Evolutionary conservation across 2,113 vertebrate species (phyloP), one percentile per base, ranked within the genome.

Genomic region (Sylvia atricapilla): DNA sequence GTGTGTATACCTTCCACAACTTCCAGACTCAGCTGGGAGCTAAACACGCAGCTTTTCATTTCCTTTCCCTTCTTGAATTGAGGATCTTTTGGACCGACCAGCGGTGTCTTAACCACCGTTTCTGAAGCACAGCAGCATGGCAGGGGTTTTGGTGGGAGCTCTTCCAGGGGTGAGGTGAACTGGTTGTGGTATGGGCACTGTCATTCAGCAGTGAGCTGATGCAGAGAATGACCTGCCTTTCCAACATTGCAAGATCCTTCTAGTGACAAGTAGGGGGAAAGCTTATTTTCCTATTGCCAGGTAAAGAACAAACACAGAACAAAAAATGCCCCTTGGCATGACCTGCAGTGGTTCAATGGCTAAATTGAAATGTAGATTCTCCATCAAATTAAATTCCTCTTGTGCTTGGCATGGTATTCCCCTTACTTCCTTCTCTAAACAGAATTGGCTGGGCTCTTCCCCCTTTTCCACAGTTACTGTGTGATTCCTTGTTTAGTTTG

Each of bases 1-100:
- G 80, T 92, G 62, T 93, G 91, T 95, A 92, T 94, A 96, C 94
- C 91, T 96, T 97, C 89, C 6, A 25, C 92, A 77, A 80, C 90
- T 94, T 95, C 70, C 67, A 86, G 88, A 70, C 94, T 90, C 94
- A 90, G 92, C 82, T 86, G 92, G 87, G 72, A 95, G 82, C 90
- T 93, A 74, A 96, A 70, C 76, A 63, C 6, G 2, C 83, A 91
- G 85, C 60, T 92, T 95, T 90, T 94, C 62, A 96, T 97, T 96
- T 96, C 93, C 94, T 93, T 39, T 74, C 50, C 75, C 58, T 60
- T 74, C 73, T 80, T 66, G 33, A 83, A 59, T 5, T 69, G 53
- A 77, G 59, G 72, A 80, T 80, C 79, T 70, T 87, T 83, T 74
- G 75, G 59, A 39, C 46, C 0, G 4, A 39, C 55, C 3, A 9